Evolutionary conservation across 2,888 invertebrate genomes (phyloP).

Genomic region (Pseudeuparius sepicola): DNA sequence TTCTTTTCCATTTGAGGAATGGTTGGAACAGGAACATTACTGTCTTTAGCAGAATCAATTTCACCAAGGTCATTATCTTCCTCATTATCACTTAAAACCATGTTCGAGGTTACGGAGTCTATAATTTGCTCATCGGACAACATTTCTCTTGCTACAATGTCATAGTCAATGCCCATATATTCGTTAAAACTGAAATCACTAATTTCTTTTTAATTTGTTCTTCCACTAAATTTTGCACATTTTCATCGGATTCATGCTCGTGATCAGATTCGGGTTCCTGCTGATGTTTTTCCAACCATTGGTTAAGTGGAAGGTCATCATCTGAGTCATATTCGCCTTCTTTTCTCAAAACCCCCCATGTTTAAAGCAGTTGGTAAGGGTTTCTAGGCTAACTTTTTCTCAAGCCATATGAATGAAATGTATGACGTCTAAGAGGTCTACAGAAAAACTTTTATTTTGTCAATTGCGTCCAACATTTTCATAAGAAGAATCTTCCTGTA

Average conservation of each 20-base stretch:
- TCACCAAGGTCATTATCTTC: not conserved
- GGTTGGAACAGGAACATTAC: slow-evolving; percentile 2
- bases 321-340: slow-evolving; percentile 5
- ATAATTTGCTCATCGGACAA: slow-evolving; percentile 2
- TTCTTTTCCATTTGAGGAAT: slow-evolving; percentile 1
- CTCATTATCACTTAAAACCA: not conserved
- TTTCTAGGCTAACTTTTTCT: slow-evolving; percentile 1
- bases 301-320: slow-evolving; percentile 6
- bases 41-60: slow-evolving; percentile 1
- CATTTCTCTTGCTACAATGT: slow-evolving; percentile 3
- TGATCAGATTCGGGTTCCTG: slow-evolving; percentile 1
- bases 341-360: slow-evolving; percentile 1
- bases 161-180: slow-evolving; percentile 3
- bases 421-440: slow-evolving; percentile 5
- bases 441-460: slow-evolving; percentile 6
- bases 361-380: slow-evolving; percentile 4
- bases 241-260: slow-evolving; percentile 5
- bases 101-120: slow-evolving; percentile 2
- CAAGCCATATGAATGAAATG: slow-evolving; percentile 3
- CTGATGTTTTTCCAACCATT: slow-evolving; percentile 4
- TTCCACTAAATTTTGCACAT: slow-evolving; percentile 3
- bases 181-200: slow-evolving; percentile 6
- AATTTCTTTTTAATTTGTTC: slow-evolving; percentile 2
- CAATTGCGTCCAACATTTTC: slow-evolving; percentile 5
- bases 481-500: slow-evolving; percentile 8